A percentile compares a stretch with the other conserved stretches of the same genome.
These are phyloP conservation scores for Xylota sylvarum DNA, from an alignment of 2,888 invertebrate genomes.

Conservation along the genomic window DNA sequence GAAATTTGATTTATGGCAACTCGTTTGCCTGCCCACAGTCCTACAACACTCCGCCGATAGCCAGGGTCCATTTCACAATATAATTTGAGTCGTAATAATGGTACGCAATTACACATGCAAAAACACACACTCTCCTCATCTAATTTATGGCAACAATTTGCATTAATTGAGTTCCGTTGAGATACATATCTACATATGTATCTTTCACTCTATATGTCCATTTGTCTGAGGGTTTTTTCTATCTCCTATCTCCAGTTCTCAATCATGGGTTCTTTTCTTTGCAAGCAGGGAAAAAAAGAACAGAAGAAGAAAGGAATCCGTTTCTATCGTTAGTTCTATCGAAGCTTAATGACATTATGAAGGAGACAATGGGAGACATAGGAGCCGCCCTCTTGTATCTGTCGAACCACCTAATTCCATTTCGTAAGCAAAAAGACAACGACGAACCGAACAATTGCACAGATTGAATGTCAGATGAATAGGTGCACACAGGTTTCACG, in stretches of 20 bases:
- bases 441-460: conserved; percentile 66
- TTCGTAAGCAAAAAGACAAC: conserved; percentile 32
- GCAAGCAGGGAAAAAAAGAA: background rate
- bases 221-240: conserved; percentile 35
- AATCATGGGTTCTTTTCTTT: background rate
- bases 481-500: conserved; percentile 76
- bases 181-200: conserved; percentile 31
- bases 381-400: conserved; percentile 68
- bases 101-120: conserved; percentile 60
- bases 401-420: conserved; percentile 68
- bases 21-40: conserved; percentile 63
- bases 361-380: conserved; percentile 61
- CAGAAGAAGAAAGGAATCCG: conserved; percentile 34
- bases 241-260: background rate
- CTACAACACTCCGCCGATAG: conserved; percentile 24
- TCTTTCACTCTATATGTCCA: background rate
- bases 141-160: conserved; percentile 74
- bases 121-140: conserved; percentile 60
- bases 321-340: conserved; percentile 19
- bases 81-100: conserved; percentile 57
- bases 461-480: conserved; percentile 76
- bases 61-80: conserved; percentile 37
- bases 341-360: conserved; percentile 71
- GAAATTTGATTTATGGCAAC: conserved; percentile 75
- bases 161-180: conserved; percentile 66